Conservation (phyloP, 2,113 vertebrate genomes). For the Athene cunicularia region DNA sequence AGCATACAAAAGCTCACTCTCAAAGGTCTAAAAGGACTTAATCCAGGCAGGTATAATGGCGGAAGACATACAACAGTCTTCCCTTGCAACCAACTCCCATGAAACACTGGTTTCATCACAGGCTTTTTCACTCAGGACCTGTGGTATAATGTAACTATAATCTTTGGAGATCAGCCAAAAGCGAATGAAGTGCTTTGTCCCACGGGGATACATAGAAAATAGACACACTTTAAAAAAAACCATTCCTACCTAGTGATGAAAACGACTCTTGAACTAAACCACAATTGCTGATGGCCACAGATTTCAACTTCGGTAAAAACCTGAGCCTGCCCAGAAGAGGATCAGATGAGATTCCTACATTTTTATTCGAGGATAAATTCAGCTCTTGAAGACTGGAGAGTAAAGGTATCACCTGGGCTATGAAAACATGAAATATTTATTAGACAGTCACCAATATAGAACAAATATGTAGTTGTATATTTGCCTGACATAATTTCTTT, state of each 20-base stretch:
- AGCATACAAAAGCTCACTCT: neutral
- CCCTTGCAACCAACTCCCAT: neutral
- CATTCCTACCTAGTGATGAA: slow-evolving; percentile 79
- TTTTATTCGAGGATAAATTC: slow-evolving; percentile 87
- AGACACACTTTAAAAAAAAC: neutral
- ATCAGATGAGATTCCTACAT: slow-evolving; percentile 70
- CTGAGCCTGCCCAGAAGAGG: slow-evolving; percentile 81
- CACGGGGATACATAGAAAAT: neutral
- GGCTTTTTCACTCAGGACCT: neutral
- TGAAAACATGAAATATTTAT: slow-evolving; percentile 52
- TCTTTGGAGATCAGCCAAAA: neutral
- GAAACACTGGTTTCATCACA: neutral
- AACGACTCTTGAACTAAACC: slow-evolving; percentile 77
- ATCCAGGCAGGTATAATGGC: neutral
- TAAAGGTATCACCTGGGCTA: slow-evolving; percentile 86
- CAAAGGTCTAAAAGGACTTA: neutral
- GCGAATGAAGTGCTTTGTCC: neutral
- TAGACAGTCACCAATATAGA: neutral
- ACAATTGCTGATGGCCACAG: slow-evolving; percentile 79
- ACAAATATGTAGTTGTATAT: neutral
- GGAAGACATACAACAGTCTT: neutral
- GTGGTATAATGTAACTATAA: neutral
- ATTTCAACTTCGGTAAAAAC: slow-evolving; percentile 79
- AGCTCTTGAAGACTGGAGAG: slow-evolving; percentile 80
- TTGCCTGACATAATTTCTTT: neutral